Conservation (phyloP, 2,797 vertebrate species). For the Pelochelys cantorii region DNA sequence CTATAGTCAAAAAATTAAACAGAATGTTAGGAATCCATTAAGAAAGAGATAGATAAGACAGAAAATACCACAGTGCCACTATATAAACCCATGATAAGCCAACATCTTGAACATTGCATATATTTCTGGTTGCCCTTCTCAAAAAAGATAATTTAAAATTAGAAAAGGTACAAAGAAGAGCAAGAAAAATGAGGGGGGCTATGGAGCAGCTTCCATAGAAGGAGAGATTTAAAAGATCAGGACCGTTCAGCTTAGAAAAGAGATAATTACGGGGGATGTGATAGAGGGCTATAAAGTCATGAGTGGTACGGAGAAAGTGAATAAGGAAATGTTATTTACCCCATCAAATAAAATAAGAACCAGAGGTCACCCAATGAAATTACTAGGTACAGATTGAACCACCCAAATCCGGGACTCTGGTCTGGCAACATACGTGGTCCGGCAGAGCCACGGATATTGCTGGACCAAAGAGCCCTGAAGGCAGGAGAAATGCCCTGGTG, state of each 20-base stretch:
- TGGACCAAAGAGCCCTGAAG: too few species aligned
- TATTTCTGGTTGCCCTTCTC: too few species aligned
- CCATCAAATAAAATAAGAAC: background rate
- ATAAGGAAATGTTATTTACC: background rate
- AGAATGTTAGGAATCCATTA: background rate
- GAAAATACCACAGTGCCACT: background rate
- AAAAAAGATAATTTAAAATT: too few species aligned
- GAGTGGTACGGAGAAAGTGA: background rate
- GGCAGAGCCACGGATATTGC: too few species aligned
- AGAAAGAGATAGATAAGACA: too few species aligned
- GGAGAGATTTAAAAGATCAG: background rate
- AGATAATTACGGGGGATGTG: background rate
- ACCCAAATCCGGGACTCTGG: too few species aligned
- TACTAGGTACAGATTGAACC: background rate
- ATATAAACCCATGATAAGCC: too few species aligned
- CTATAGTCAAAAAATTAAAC: background rate
- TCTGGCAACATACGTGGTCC: too few species aligned
- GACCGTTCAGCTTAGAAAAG: background rate
- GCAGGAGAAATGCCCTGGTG: too few species aligned
- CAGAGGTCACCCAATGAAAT: background rate
- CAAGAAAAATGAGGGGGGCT: background rate
- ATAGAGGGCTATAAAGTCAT: background rate
- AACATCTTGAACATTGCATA: too few species aligned
- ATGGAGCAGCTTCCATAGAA: background rate
- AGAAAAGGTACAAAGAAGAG: too few species aligned